Evolutionary conservation across 2,888 invertebrate genomes (phyloP).

Genomic region (Brachyopa scutellaris): DNA sequence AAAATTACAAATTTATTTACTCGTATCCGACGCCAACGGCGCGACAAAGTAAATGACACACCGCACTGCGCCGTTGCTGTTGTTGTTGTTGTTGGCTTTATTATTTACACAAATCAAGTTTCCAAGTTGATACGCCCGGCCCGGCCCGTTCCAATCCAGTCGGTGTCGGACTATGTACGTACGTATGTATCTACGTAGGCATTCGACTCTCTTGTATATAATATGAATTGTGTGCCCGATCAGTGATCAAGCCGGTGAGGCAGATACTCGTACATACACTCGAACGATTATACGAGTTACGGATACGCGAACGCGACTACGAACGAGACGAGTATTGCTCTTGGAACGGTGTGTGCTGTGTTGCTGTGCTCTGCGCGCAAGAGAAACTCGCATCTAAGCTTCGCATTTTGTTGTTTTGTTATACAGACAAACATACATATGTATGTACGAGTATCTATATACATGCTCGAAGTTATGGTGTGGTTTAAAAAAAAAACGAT

Average conservation of each 20-base stretch:
- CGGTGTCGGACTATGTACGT: constrained; percentile 14
- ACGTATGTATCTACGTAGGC: constrained; percentile 18
- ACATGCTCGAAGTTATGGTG: too few relatives aligned
- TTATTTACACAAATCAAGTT: constrained; percentile 73
- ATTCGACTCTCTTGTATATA: constrained; percentile 13
- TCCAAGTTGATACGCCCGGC: constrained; percentile 70
- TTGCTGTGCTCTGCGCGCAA: too few relatives aligned
- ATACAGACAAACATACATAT: too few relatives aligned
- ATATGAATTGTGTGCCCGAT: constrained; percentile 65
- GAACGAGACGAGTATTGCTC: constrained; percentile 59
- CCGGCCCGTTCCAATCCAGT: constrained; percentile 71
- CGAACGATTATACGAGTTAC: constrained; percentile 1
- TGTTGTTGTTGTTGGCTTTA: constrained; percentile 47
- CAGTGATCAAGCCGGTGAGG: constrained; percentile 56
- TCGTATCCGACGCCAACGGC: constrained; percentile 67
- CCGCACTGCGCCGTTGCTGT: constrained; percentile 35
- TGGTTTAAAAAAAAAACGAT: too few relatives aligned
- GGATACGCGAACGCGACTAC: too few relatives aligned
- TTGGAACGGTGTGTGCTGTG: constrained; percentile 43
- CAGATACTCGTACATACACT: constrained; percentile 30
- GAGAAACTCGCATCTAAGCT: too few relatives aligned
- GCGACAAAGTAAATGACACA: constrained; percentile 72
- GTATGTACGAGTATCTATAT: too few relatives aligned
- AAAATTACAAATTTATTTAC: constrained; percentile 72
- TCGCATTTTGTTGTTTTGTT: too few relatives aligned